These are phyloP conservation scores for Onychomys leucogaster DNA, from an alignment of 2,797 vertebrate species.

Conservation along the genomic window DNA sequence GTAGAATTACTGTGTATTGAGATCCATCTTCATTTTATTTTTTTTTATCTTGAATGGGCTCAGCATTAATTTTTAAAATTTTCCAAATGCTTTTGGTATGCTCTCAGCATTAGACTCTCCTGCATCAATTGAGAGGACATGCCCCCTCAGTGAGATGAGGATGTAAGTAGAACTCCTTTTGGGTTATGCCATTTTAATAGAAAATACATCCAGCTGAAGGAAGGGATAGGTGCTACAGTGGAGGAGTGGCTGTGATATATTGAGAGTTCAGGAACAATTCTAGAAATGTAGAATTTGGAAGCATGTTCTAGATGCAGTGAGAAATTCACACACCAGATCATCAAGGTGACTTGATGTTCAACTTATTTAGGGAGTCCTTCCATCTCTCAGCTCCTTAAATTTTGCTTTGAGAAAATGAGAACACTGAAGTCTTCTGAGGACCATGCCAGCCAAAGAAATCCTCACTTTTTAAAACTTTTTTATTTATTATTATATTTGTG, in stretches of 20 bases:
- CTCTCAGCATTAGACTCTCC: not conserved
- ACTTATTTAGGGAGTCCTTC: not conserved
- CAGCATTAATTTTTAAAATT: slow-evolving; percentile 16
- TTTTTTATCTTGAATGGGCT: not conserved
- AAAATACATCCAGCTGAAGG: not conserved
- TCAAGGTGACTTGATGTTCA: not conserved
- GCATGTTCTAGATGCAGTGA: not conserved
- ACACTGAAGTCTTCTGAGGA: slow-evolving; percentile 18
- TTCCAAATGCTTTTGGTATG: not conserved
- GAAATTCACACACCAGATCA: not conserved
- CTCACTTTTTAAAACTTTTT: too few relatives aligned
- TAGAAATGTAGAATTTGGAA: not conserved
- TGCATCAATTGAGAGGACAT: not conserved
- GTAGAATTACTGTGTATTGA: slow-evolving; percentile 16
- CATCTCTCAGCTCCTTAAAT: not conserved
- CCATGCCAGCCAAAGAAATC: not conserved
- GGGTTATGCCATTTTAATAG: not conserved
- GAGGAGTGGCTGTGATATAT: not conserved
- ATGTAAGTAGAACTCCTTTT: not conserved
- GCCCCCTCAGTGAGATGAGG: not conserved
- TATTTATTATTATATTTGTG: too few relatives aligned
- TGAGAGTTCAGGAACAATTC: not conserved
- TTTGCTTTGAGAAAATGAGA: not conserved
- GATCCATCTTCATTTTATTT: slow-evolving; percentile 44
- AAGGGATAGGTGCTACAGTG: not conserved